phyloP scores from a whole-genome alignment of 1,140 invertebrate genomes.

The Latrodectus geometricus region DNA sequence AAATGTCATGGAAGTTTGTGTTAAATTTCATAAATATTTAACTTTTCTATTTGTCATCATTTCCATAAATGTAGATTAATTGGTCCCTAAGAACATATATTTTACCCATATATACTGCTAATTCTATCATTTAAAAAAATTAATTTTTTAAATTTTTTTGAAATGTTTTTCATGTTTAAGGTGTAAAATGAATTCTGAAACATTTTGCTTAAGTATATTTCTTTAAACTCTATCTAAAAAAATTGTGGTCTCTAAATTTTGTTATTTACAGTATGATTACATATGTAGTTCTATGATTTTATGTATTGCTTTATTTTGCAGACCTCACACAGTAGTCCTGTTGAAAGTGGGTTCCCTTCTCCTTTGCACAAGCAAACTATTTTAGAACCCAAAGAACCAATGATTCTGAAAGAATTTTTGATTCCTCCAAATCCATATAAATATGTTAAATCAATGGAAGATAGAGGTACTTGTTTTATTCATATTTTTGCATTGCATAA shows the following conservation, averaged over 20 bases:
- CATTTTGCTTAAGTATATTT: background rate
- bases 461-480: constrained; percentile 3
- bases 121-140: too few species aligned
- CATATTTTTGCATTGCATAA: background rate
- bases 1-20: too few species aligned
- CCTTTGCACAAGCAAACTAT: constrained; percentile 48
- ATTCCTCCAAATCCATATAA: constrained; percentile 22
- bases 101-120: too few species aligned
- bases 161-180: too few species aligned
- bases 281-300: background rate
- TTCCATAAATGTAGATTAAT: too few species aligned
- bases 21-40: too few species aligned
- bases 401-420: background rate
- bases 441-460: background rate
- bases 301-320: constrained; percentile 2
- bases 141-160: too few species aligned
- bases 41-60: too few species aligned
- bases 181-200: too few species aligned
- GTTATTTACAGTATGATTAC: background rate
- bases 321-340: constrained; percentile 37
- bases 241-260: background rate
- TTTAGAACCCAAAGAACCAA: constrained; percentile 2
- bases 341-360: constrained; percentile 36
- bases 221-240: background rate
- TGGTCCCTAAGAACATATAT: too few species aligned